Percentiles rank a stretch among this genome's conserved stretches.
These are phyloP conservation scores for Tetragnatha versicolor DNA, from an alignment of 1,140 invertebrate species.

Conservation along the genomic window DNA sequence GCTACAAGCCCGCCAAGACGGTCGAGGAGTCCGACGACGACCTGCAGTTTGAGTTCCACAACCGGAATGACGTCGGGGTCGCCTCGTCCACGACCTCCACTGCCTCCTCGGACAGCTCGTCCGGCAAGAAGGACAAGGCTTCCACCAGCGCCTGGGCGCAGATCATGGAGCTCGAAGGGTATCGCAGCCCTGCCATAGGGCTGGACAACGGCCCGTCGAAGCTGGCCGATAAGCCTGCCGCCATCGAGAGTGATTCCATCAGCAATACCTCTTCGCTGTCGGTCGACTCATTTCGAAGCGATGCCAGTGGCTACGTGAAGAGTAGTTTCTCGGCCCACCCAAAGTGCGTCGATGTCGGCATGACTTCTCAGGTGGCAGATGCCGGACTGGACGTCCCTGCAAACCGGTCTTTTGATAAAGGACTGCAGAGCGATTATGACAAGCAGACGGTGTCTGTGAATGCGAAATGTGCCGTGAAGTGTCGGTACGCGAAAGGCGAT, in stretches of 20 bases:
- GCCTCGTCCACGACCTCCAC: background rate
- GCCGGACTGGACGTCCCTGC: background rate
- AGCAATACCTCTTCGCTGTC: conserved; percentile 1
- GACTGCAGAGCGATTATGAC: background rate
- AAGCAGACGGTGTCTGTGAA: background rate
- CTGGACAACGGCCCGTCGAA: conserved; percentile 23
- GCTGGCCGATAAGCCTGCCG: background rate
- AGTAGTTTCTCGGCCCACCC: too few relatives aligned
- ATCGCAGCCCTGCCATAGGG: conserved; percentile 45
- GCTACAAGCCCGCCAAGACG: conserved; percentile 34
- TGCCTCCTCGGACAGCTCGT: conserved; percentile 7
- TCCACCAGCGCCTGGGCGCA: conserved; percentile 49
- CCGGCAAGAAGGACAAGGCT: conserved; percentile 24
- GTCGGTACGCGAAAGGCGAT: conserved; percentile 5
- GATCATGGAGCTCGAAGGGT: conserved; percentile 51
- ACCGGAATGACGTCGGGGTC: background rate
- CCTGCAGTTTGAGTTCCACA: background rate
- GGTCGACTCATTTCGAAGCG: background rate
- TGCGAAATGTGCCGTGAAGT: background rate
- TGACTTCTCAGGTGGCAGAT: too few relatives aligned
- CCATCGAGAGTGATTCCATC: conserved; percentile 4
- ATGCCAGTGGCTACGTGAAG: background rate
- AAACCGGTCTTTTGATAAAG: background rate
- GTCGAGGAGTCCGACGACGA: background rate
- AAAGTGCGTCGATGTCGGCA: background rate